Evolutionary conservation across 2,113 vertebrate genomes (phyloP).

Genomic region (Anolis carolinensis): DNA sequence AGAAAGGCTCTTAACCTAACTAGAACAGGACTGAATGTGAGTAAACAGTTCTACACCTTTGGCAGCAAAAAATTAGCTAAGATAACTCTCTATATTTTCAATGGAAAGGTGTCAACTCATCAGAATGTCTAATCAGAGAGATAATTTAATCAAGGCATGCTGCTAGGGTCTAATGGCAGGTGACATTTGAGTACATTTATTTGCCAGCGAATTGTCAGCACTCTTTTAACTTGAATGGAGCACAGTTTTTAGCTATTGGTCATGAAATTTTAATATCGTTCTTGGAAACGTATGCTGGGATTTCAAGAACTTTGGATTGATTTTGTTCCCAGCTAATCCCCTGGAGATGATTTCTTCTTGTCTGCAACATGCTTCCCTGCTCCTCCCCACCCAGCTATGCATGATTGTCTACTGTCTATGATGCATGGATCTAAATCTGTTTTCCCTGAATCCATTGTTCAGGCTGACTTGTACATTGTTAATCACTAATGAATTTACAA

Average conservation of each 20-base stretch:
- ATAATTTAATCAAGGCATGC: slow-evolving; percentile 53
- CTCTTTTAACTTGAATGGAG: slow-evolving; percentile 63
- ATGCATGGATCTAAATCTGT: slow-evolving; percentile 41
- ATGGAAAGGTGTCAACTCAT: slow-evolving; percentile 61
- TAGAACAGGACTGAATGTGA: background rate
- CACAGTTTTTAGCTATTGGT: slow-evolving; percentile 75
- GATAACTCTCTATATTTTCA: slow-evolving; percentile 47
- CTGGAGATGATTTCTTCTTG: slow-evolving; percentile 33
- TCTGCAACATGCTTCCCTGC: slow-evolving; percentile 11
- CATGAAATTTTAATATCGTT: slow-evolving; percentile 80
- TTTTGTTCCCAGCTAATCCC: slow-evolving; percentile 57
- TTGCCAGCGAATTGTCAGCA: slow-evolving; percentile 72
- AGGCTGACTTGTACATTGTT: background rate
- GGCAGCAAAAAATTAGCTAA: slow-evolving; percentile 47
- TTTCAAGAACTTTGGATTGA: slow-evolving; percentile 72
- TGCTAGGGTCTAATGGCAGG: slow-evolving; percentile 41
- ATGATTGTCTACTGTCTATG: slow-evolving; percentile 23
- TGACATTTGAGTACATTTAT: slow-evolving; percentile 74
- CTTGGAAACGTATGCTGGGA: slow-evolving; percentile 71
- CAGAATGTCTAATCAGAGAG: slow-evolving; percentile 64
- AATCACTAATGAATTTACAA: slow-evolving; percentile 25
- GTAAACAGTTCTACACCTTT: slow-evolving; percentile 53
- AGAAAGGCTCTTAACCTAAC: background rate
- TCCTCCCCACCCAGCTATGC: slow-evolving; percentile 13
- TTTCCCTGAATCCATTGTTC: slow-evolving; percentile 38